These are phyloP conservation scores for Mormyrus lacerda DNA, from an alignment of 2,113 vertebrate species.

Conservation along the genomic window DNA sequence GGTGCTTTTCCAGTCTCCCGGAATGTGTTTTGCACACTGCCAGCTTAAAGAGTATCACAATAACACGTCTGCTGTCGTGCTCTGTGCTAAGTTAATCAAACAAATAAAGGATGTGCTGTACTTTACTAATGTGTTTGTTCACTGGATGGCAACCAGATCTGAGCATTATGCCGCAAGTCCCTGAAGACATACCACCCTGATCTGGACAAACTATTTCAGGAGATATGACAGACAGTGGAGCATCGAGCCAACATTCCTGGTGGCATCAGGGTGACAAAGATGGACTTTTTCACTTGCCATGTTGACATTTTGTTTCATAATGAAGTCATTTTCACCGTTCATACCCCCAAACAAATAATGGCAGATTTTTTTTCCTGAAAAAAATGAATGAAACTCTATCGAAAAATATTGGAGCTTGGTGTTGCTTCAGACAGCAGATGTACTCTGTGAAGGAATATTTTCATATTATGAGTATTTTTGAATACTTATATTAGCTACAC, in stretches of 20 bases:
- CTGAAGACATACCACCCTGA: not conserved
- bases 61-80: not conserved
- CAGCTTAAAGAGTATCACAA: not conserved
- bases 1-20: not conserved
- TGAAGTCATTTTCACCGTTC: not conserved
- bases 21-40: not conserved
- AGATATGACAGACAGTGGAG: not conserved
- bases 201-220: not conserved
- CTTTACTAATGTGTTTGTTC: not conserved
- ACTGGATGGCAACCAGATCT: not conserved
- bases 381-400: not conserved
- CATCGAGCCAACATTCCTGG: not conserved
- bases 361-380: not conserved
- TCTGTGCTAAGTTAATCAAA: not conserved
- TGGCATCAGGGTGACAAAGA: not conserved
- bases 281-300: not conserved
- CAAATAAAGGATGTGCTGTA: not conserved
- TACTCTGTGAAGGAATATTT: not conserved
- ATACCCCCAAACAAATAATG: not conserved
- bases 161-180: not conserved
- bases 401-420: not conserved
- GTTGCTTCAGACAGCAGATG: not conserved
- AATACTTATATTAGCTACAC: not conserved
- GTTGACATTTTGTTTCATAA: not conserved
- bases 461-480: not conserved